phyloP scores from a whole-genome alignment of 2,797 vertebrate species.

The Platyrinchus mystaceus region DNA sequence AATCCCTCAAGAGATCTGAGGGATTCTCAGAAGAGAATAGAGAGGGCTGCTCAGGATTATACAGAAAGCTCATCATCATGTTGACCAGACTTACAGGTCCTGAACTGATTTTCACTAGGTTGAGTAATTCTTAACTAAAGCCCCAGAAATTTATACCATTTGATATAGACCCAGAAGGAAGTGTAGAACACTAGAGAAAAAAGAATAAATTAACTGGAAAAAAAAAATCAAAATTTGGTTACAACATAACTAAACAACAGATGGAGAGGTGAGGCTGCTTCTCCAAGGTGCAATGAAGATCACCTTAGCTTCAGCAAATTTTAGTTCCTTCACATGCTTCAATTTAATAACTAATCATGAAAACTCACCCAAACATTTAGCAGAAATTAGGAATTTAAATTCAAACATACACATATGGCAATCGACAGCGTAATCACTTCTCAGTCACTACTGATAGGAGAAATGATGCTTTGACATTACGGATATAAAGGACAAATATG shows the following conservation, averaged over 20 bases:
- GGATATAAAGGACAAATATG: neutral
- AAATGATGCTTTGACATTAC: neutral
- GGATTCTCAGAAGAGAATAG: neutral
- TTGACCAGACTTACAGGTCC: neutral
- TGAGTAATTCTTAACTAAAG: neutral
- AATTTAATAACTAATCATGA: neutral
- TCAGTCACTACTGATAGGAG: neutral
- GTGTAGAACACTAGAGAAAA: neutral
- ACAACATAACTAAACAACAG: neutral
- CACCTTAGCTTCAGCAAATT: neutral
- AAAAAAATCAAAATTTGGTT: neutral
- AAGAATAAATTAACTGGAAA: neutral
- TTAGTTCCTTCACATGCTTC: neutral
- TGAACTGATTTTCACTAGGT: neutral
- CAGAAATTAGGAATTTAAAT: neutral
- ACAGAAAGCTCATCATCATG: neutral
- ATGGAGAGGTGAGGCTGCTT: neutral
- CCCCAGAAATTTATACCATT: neutral
- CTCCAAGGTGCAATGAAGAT: neutral
- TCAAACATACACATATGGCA: neutral
- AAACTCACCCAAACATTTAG: neutral
- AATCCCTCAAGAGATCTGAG: neutral
- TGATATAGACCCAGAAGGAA: neutral
- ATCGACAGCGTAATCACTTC: neutral
- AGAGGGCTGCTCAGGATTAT: neutral